These are phyloP conservation scores for Mobula birostris DNA, from an alignment of 2,113 vertebrate species.

Conservation along the genomic window DNA sequence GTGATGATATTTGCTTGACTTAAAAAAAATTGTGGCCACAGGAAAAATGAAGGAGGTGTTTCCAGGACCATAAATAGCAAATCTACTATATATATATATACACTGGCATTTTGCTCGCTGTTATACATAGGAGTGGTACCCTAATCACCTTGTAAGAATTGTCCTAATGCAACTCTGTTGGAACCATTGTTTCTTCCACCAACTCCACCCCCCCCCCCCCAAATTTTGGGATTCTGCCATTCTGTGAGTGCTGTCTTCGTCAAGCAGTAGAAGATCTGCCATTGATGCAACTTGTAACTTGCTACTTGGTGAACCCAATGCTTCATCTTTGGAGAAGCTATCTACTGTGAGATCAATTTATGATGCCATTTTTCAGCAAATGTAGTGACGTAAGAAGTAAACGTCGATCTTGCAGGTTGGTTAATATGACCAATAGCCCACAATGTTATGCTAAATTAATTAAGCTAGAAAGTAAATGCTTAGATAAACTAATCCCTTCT, in stretches of 20 bases:
- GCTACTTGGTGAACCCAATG: not conserved
- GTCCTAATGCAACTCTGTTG: not conserved
- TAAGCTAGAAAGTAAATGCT: no score
- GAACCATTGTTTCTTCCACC: not conserved
- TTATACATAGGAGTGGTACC: not conserved
- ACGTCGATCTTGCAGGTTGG: not conserved
- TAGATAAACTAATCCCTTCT: no score
- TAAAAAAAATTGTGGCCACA: not conserved
- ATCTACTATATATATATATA: not conserved
- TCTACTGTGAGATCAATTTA: not conserved
- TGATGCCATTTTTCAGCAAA: not conserved
- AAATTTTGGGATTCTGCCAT: not conserved
- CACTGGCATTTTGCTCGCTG: not conserved
- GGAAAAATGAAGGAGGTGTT: not conserved
- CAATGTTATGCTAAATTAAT: no score
- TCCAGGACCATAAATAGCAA: not conserved
- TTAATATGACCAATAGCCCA: not conserved
- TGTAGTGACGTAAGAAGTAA: not conserved
- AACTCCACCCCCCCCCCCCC: not conserved
- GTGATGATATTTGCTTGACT: not conserved
- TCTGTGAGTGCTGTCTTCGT: not conserved
- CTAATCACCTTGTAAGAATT: not conserved
- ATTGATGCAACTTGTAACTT: not conserved
- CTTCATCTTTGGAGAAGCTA: not conserved
- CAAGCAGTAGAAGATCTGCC: not conserved